These are phyloP conservation scores for Epinephelus coioides DNA, from an alignment of 2,797 vertebrate genomes.

Conservation along the genomic window DNA sequence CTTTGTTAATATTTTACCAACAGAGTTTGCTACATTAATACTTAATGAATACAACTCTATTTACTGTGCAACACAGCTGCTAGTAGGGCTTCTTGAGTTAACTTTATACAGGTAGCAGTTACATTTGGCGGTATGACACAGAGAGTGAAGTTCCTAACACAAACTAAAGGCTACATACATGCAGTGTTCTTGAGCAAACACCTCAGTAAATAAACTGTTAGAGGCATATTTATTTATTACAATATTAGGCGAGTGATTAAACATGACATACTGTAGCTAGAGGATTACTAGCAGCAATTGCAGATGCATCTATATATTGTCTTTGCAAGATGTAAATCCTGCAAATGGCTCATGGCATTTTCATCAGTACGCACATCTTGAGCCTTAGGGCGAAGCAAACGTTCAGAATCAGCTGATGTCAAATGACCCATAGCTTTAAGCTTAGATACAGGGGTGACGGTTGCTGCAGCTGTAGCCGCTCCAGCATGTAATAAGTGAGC, in stretches of 20 bases:
- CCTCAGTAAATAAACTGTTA: not conserved
- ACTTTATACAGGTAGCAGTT: too few species aligned
- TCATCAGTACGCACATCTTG: slow-evolving; percentile 12
- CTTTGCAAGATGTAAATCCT: slow-evolving; percentile 13
- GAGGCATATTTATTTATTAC: not conserved
- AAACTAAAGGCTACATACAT: not conserved
- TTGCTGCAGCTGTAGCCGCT: slow-evolving; percentile 31
- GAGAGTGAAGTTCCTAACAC: not conserved
- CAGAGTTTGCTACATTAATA: not conserved
- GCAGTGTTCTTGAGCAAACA: not conserved
- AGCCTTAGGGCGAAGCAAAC: slow-evolving; percentile 23
- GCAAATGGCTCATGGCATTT: slow-evolving; percentile 31
- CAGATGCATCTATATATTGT: not conserved
- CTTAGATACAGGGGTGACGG: slow-evolving; percentile 18
- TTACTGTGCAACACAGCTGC: not conserved
- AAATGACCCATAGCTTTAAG: slow-evolving; percentile 34
- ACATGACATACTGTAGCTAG: not conserved
- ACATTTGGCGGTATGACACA: not conserved
- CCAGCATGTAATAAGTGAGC: slow-evolving; percentile 35
- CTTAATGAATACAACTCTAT: not conserved
- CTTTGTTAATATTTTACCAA: not conserved
- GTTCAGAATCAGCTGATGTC: slow-evolving; percentile 42
- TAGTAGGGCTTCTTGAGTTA: not conserved
- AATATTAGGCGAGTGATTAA: not conserved
- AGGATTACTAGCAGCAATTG: not conserved